These are phyloP conservation scores for Tetragonula clypearis DNA, from an alignment of 1,140 invertebrate genomes.

Conservation along the genomic window DNA sequence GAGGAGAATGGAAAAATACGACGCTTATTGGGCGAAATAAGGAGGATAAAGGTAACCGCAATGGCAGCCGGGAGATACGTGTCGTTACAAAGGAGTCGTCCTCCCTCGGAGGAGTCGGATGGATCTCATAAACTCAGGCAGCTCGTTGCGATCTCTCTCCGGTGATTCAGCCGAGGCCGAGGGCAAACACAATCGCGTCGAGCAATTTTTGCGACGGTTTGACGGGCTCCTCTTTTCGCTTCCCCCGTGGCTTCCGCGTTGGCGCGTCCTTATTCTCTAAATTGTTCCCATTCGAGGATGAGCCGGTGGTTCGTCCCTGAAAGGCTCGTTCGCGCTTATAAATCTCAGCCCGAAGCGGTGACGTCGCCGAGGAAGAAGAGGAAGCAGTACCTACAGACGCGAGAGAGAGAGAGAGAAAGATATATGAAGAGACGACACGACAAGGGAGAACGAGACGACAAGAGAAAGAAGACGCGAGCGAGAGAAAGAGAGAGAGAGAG, in stretches of 20 bases:
- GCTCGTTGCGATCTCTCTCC: slow-evolving; percentile 24
- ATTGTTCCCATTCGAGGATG: slow-evolving; percentile 77
- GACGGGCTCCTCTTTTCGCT: neutral
- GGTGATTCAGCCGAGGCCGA: slow-evolving; percentile 19
- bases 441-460: slow-evolving; percentile 27
- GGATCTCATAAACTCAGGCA: slow-evolving; percentile 40
- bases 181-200: slow-evolving; percentile 42
- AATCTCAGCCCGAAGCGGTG: slow-evolving; percentile 72
- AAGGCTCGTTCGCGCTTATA: slow-evolving; percentile 77
- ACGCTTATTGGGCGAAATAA: slow-evolving; percentile 31
- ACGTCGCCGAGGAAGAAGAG: slow-evolving; percentile 25
- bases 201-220: slow-evolving; percentile 56
- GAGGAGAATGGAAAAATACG: neutral
- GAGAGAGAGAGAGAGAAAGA: slow-evolving; percentile 40
- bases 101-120: slow-evolving; percentile 22
- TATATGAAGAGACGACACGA: slow-evolving; percentile 37
- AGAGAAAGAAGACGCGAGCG: slow-evolving; percentile 16
- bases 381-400: slow-evolving; percentile 29
- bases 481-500: too few relatives aligned
- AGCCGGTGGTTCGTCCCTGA: slow-evolving; percentile 70
- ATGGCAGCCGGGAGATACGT: slow-evolving; percentile 23
- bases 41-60: slow-evolving; percentile 24
- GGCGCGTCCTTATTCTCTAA: slow-evolving; percentile 71
- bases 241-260: slow-evolving; percentile 49
- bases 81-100: slow-evolving; percentile 38